Percentiles rank a stretch among this genome's conserved stretches.
Conservation (phyloP, 2,797 vertebrate genomes). For the Poeciliopsis infans region DNA sequence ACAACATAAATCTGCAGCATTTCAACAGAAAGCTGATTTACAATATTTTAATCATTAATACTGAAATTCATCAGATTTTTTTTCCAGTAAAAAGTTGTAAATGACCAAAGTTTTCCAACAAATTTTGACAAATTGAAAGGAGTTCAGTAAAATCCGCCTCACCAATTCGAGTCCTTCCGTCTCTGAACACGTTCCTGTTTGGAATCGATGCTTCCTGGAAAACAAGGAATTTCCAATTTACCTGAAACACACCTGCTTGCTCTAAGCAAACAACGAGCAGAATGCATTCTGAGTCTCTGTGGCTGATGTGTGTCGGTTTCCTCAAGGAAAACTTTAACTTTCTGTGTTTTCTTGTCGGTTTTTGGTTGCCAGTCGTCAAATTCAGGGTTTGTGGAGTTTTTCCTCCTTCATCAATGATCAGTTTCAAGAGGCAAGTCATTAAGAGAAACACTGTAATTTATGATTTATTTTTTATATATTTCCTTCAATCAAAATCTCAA, state of each 20-base stretch:
- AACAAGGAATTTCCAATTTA: slow-evolving; percentile 10
- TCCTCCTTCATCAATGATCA: neutral
- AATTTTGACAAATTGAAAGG: neutral
- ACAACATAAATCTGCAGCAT: neutral
- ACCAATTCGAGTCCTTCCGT: slow-evolving; percentile 73
- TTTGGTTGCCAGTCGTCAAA: neutral
- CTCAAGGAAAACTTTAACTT: neutral
- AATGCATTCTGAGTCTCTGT: neutral
- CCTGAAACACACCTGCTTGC: neutral
- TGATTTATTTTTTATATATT: neutral
- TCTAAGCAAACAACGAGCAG: too few relatives aligned
- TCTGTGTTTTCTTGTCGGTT: neutral
- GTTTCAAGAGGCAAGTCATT: neutral
- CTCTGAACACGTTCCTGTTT: slow-evolving; percentile 72
- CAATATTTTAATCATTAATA: neutral
- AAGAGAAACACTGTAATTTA: neutral
- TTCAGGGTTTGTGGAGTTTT: neutral
- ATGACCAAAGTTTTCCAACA: neutral
- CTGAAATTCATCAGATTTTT: neutral
- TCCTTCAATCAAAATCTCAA: too few relatives aligned
- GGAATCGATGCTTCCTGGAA: slow-evolving; percentile 54
- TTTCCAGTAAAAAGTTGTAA: neutral
- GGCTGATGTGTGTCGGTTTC: neutral
- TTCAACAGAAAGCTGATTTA: neutral
- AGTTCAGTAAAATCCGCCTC: slow-evolving; percentile 35